Percentiles rank a stretch among this genome's conserved stretches.
Evolutionary conservation across 2,888 invertebrate species (phyloP).

Genomic region (Thysanoteuthis rhombus): DNA sequence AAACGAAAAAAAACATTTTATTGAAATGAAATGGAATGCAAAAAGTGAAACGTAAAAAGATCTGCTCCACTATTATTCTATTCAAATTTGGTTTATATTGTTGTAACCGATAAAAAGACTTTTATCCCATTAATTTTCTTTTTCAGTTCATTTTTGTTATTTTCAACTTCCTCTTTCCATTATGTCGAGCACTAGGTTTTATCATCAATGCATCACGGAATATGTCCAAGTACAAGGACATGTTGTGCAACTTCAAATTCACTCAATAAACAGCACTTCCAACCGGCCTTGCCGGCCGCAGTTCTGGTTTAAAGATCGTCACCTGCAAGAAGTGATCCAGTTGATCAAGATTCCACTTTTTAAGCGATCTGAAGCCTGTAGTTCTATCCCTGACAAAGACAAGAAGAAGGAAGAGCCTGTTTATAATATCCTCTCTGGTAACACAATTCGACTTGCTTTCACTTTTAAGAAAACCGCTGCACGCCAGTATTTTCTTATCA

Average conservation of each 20-base stretch:
- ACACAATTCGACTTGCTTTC: not conserved
- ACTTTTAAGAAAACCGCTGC: constrained; percentile 22
- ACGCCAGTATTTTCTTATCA: constrained; percentile 1
- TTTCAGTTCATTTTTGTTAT: not conserved
- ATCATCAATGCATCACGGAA: not conserved
- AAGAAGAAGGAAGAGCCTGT: not conserved
- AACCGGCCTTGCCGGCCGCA: not conserved
- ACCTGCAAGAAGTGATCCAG: not conserved
- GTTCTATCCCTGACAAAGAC: not conserved
- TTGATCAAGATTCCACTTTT: not conserved
- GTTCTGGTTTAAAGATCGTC: constrained; percentile 18
- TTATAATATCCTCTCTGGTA: not conserved
- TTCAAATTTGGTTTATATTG: too few relatives aligned
- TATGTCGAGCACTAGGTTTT: not conserved
- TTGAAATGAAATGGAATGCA: too few relatives aligned
- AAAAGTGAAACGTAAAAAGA: too few relatives aligned
- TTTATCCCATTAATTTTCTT: not conserved
- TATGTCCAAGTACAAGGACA: not conserved
- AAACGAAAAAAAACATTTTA: too few relatives aligned
- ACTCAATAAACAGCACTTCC: not conserved
- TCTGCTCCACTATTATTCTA: too few relatives aligned
- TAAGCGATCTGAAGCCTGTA: not conserved
- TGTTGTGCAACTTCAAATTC: constrained; percentile 19
- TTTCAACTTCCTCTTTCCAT: not conserved
- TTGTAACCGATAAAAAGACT: too few relatives aligned